Evolutionary conservation across 2,113 vertebrate genomes (phyloP).

Genomic region (Vidua macroura): DNA sequence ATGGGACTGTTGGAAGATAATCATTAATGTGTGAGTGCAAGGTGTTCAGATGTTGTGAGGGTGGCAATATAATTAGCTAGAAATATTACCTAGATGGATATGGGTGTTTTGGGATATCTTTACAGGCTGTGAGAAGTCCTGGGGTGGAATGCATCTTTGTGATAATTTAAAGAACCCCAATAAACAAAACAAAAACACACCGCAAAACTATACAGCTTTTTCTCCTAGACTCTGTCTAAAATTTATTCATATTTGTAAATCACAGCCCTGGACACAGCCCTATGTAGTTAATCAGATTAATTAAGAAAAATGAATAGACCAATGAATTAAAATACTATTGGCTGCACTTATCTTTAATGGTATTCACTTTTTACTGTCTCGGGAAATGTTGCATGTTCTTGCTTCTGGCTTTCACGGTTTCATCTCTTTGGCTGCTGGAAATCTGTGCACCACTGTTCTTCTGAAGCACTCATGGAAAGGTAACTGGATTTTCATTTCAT

Average conservation of each 20-base stretch:
- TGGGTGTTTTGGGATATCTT: not conserved
- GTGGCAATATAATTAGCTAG: not conserved
- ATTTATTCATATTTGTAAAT: not conserved
- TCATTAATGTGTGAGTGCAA: rapidly evolving
- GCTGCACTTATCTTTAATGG: not conserved
- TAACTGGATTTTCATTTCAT: not conserved
- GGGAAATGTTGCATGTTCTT: not conserved
- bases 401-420: not conserved
- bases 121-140: not conserved
- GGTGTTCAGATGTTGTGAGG: not conserved
- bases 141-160: not conserved
- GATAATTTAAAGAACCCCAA: not conserved
- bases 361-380: not conserved
- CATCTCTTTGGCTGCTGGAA: not conserved
- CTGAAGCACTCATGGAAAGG: not conserved
- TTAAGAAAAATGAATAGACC: not conserved
- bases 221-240: not conserved
- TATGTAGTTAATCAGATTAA: not conserved
- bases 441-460: not conserved
- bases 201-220: not conserved
- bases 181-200: not conserved
- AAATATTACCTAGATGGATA: not conserved
- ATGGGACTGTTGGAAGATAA: not conserved
- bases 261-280: not conserved
- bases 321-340: not conserved